Evolutionary conservation across 1,140 invertebrate species (phyloP).

Genomic region (Rhopalosiphum maidis): DNA sequence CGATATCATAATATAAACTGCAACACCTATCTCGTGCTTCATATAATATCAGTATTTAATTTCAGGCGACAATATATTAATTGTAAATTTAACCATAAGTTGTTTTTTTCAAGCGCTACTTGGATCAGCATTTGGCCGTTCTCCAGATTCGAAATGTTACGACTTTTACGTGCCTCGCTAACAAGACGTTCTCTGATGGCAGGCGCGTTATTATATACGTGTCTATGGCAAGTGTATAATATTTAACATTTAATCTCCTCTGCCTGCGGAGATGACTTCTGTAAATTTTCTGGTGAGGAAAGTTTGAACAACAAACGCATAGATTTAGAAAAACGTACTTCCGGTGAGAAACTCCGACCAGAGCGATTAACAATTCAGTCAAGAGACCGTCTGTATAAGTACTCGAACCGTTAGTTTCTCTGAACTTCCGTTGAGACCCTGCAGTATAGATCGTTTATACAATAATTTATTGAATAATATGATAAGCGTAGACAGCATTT

Average conservation of each 20-base stretch:
- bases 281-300: not conserved
- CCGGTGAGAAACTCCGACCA: not conserved
- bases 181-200: not conserved
- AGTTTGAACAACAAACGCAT: constrained; percentile 41
- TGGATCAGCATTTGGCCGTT: not conserved
- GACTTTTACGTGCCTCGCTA: not conserved
- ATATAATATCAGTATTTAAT: not conserved
- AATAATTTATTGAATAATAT: not conserved
- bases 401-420: not conserved
- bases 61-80: not conserved
- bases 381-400: not conserved
- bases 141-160: not conserved
- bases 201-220: not conserved
- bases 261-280: not conserved
- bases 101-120: not conserved
- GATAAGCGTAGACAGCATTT: not conserved
- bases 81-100: not conserved
- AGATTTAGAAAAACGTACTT: not conserved
- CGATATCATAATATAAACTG: not conserved
- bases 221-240: not conserved
- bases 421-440: not conserved
- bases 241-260: not conserved
- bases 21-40: not conserved
- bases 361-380: constrained; percentile 43
- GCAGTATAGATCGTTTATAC: too few relatives aligned